Conservation (phyloP, 2,797 vertebrate species). For the Prunella strophiata region DNA sequence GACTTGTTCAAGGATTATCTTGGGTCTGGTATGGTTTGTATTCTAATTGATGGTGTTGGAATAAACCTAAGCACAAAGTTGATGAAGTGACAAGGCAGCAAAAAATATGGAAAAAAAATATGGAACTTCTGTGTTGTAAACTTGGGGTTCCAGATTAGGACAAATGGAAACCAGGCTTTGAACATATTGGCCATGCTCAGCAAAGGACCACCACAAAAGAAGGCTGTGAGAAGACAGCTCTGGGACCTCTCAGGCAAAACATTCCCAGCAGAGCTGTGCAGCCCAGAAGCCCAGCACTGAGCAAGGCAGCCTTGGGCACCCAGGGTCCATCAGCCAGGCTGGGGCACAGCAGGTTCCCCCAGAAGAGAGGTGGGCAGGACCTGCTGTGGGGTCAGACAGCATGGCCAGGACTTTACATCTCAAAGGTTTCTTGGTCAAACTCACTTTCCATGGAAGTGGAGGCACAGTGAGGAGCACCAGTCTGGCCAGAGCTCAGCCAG, state of each 20-base stretch:
- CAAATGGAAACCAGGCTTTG: background rate
- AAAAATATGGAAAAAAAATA: background rate
- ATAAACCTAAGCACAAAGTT: background rate
- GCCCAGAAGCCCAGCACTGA: background rate
- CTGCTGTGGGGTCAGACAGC: background rate
- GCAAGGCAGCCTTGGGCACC: background rate
- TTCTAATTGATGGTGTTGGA: background rate
- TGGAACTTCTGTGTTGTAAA: background rate
- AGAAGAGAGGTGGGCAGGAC: background rate
- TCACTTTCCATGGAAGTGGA: background rate
- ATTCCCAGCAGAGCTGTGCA: background rate
- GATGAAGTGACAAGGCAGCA: background rate
- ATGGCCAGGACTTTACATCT: background rate
- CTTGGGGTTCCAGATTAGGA: background rate
- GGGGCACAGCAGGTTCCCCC: rapidly evolving
- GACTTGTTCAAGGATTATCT: background rate
- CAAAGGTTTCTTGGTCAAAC: background rate
- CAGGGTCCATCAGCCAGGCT: background rate
- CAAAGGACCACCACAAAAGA: background rate
- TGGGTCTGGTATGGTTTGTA: background rate
- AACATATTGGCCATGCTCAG: background rate
- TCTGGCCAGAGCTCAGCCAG: background rate
- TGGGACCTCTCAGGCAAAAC: background rate
- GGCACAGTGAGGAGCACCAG: background rate
- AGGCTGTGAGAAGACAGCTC: background rate